Base-by-base conservation (phyloP, 2,113 vertebrate species). In the Salvelinus namaycush region DNA sequence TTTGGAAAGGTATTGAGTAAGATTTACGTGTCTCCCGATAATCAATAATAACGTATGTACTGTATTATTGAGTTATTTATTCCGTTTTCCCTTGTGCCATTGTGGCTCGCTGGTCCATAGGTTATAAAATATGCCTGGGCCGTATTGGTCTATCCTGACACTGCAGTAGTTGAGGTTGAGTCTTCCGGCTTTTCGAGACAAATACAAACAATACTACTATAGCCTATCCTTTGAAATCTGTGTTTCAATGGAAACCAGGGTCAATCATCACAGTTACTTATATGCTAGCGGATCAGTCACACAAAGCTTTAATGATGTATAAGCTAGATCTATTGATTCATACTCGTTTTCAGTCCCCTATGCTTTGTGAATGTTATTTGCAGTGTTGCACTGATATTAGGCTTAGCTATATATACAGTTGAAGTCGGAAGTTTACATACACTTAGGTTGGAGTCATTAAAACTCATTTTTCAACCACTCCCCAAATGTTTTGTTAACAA, bases 81-180 rank as follows among this genome's bases (percentile, higher is more conserved):
- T 34, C 34, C 34, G 34, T 80, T 31, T 54, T 87, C 70, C n/a
- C 74, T 77, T 72, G 78, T 89, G 88, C 83, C 84, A 87, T 88
- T 88, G 88, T 88, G 88, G 83, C 76, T 85, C 82, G 31, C 1
- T 57, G 79, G n/a, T 79, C 73, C 78, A 73, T 77, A 83, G 79
- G 83, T 85, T 62, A 62, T 9, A 6, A 62, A 8, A 62, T 62
- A 22, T 62, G 59, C 59, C 59, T 54, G 66, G 89, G 86, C 89
- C 89, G 85, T 75, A 82, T 89, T 88, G 86, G 84, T 88, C 69
- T 83, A 73, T 78, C 73, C 73, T 49, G 65, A 54, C 39, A 5
- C 76, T 84, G 79, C 81, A 81, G 72, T 78, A 74, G 72, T 73
- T 44, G 9, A 44, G 4, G 51, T 54, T 60, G 67, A 20, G 48